Conservation (phyloP, 2,888 invertebrate species). For the Lasioglossum zephyrum region DNA sequence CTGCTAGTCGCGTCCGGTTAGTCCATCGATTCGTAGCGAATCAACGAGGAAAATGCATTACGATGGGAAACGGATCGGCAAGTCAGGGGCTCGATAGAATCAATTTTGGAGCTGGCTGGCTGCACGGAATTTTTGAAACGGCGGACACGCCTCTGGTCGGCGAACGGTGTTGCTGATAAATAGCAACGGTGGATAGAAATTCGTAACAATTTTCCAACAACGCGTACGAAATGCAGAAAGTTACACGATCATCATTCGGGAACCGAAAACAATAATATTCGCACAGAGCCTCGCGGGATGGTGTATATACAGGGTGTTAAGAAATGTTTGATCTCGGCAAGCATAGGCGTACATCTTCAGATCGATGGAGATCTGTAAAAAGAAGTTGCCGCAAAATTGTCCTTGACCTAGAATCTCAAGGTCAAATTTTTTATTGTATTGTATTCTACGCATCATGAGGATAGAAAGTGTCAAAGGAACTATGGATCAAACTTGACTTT, state of each 20-base stretch:
- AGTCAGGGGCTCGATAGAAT: constrained; percentile 2
- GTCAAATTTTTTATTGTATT: too few relatives aligned
- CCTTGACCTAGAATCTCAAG: too few relatives aligned
- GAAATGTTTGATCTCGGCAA: too few relatives aligned
- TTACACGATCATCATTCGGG: constrained; percentile 18
- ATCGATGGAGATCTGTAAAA: too few relatives aligned
- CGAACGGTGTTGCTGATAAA: background rate
- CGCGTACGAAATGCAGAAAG: background rate
- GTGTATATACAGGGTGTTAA: too few relatives aligned
- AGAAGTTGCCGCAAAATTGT: too few relatives aligned
- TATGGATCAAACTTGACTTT: too few relatives aligned
- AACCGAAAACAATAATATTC: constrained; percentile 37
- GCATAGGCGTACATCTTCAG: too few relatives aligned
- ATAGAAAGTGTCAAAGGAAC: too few relatives aligned
- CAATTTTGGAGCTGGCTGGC: constrained; percentile 5
- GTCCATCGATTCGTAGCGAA: background rate
- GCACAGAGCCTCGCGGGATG: background rate
- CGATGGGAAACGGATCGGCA: constrained; percentile 1
- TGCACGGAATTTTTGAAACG: constrained; percentile 11
- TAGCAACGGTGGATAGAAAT: background rate
- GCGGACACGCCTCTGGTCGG: background rate
- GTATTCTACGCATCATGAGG: too few relatives aligned
- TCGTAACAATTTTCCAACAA: constrained; percentile 11
- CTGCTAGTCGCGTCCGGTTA: background rate
- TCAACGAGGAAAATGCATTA: background rate